Conservation (phyloP, 2,888 invertebrate genomes). For the Andrena marginata region DNA sequence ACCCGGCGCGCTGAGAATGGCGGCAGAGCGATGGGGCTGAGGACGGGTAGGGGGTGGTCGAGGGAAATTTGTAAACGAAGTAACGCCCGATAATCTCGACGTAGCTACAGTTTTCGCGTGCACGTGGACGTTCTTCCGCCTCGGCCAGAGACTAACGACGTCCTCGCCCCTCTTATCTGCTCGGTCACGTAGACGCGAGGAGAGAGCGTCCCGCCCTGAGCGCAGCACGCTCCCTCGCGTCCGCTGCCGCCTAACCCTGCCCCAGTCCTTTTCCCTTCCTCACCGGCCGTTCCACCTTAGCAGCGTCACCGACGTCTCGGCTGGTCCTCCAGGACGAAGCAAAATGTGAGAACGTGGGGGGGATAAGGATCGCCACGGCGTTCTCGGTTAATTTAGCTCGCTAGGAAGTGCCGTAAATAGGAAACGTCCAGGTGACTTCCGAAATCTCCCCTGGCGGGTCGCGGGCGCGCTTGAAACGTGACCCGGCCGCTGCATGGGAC, state of each 20-base stretch:
- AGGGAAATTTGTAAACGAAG: conserved; percentile 73
- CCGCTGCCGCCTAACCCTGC: conserved; percentile 18
- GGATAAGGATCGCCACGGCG: conserved; percentile 77
- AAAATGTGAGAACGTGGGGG: conserved; percentile 70
- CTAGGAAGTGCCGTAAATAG: conserved; percentile 82
- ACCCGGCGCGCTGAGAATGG: conserved; percentile 7
- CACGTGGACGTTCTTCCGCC: conserved; percentile 81
- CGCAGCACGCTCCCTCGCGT: conserved; percentile 16
- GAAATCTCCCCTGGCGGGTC: conserved; percentile 46
- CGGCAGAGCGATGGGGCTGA: neutral
- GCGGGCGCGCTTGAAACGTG: conserved; percentile 42
- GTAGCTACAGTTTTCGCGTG: conserved; percentile 80
- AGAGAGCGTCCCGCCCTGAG: conserved; percentile 62
- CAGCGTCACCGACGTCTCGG: conserved; percentile 1
- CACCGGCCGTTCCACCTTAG: neutral
- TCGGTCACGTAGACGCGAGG: conserved; percentile 77
- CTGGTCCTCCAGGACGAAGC: conserved; percentile 64
- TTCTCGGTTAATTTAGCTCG: conserved; percentile 81
- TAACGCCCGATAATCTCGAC: conserved; percentile 77
- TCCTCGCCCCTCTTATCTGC: conserved; percentile 82
- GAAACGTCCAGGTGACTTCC: conserved; percentile 73
- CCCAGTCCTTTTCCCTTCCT: neutral
- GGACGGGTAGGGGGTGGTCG: neutral
- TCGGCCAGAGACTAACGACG: conserved; percentile 82
- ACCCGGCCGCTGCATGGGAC: conserved; percentile 23